Percentiles rank a stretch among this genome's conserved stretches.
phyloP scores from a whole-genome alignment of 2,113 vertebrate genomes.

The Rhabdornis inornatus region DNA sequence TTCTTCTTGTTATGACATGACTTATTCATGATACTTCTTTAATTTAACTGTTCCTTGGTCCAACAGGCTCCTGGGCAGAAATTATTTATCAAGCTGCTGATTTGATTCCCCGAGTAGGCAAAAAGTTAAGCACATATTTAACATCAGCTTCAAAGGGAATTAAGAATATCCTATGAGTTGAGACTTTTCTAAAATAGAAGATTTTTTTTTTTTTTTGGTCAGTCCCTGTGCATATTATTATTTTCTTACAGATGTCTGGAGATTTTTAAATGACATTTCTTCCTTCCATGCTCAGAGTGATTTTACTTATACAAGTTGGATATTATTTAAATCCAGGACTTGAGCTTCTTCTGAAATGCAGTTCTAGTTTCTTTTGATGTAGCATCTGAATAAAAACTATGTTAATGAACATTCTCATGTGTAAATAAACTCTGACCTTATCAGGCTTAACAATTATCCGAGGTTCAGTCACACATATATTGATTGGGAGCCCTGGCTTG shows the following conservation, averaged over 20 bases:
- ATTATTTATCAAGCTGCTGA: background rate
- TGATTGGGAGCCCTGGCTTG: background rate
- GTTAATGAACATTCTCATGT: background rate
- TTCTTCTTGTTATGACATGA: background rate
- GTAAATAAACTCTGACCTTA: conserved; percentile 47
- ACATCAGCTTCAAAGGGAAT: background rate
- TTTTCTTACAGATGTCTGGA: background rate
- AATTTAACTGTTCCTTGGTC: background rate
- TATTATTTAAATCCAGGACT: conserved; percentile 19
- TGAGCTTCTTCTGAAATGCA: background rate
- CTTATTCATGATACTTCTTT: background rate
- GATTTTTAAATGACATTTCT: background rate
- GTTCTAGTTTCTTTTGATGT: conserved; percentile 7
- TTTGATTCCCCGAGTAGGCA: background rate
- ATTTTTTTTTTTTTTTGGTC: background rate
- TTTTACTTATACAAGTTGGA: background rate
- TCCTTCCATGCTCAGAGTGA: background rate
- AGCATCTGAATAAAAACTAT: background rate
- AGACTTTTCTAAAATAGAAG: background rate
- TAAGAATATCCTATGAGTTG: background rate
- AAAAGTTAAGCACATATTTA: conserved; percentile 29
- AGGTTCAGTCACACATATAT: background rate
- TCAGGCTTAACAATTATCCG: background rate
- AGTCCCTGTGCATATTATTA: background rate
- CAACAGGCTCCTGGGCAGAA: background rate